Evolutionary conservation across 2,888 invertebrate species (phyloP).

Genomic region (Drosophila macrospina): DNA sequence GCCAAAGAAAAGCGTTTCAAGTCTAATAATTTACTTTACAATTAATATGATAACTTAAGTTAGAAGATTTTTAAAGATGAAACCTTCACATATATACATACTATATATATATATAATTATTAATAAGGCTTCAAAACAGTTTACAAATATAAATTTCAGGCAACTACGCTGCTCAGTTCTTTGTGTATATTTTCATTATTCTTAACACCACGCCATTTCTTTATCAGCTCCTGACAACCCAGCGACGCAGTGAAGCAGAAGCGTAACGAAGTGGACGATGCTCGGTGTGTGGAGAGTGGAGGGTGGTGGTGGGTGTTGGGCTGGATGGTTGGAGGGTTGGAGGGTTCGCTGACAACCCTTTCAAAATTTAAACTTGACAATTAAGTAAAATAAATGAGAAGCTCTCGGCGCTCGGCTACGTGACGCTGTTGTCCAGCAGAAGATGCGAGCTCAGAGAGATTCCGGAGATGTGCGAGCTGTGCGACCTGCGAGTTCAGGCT

Average conservation of each 20-base stretch:
- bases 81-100: too few relatives aligned
- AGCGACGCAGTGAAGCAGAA: constrained; percentile 56
- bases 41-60: too few relatives aligned
- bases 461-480: constrained; percentile 31
- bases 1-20: too few relatives aligned
- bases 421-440: constrained; percentile 61
- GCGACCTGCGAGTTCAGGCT: constrained; percentile 46
- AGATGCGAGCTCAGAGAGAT: constrained; percentile 57
- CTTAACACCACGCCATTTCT: constrained; percentile 33
- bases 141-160: constrained; percentile 28
- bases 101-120: too few relatives aligned
- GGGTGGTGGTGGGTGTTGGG: background rate
- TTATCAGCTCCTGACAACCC: constrained; percentile 50
- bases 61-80: too few relatives aligned
- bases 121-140: constrained; percentile 24
- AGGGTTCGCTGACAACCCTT: constrained; percentile 72
- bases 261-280: constrained; percentile 56
- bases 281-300: too few relatives aligned
- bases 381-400: constrained; percentile 83
- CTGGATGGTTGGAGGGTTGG: background rate
- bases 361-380: constrained; percentile 80
- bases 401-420: constrained; percentile 63
- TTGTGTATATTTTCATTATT: constrained; percentile 15
- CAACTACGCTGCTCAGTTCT: too few relatives aligned
- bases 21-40: too few relatives aligned